phyloP scores from a whole-genome alignment of 2,113 vertebrate species.

The Pelvicachromis taeniatus region DNA sequence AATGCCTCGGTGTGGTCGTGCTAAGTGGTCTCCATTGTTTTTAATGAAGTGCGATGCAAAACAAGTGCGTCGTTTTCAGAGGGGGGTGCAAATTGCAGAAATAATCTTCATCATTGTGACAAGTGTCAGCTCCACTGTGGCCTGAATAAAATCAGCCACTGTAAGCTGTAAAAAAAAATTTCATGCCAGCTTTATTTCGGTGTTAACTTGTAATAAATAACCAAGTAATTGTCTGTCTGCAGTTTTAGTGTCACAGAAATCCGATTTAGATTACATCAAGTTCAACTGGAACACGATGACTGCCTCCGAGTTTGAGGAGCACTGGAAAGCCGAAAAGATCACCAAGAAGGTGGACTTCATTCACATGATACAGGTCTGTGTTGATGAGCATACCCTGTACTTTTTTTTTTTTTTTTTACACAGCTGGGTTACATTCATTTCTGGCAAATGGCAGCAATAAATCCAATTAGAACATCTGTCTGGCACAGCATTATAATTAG shows the following conservation, averaged over 20 bases:
- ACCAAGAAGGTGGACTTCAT: conserved; percentile 87
- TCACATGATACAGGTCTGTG: conserved; percentile 90
- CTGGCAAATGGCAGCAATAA: conserved; percentile 16
- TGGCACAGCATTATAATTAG: conserved; percentile 19
- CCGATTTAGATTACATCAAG: conserved; percentile 76
- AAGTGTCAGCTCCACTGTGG: not conserved
- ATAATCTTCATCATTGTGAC: not conserved
- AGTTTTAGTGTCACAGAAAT: conserved; percentile 80
- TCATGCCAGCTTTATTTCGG: not conserved
- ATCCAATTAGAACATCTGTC: conserved; percentile 39
- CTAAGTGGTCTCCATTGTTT: not conserved
- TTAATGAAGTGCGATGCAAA: not conserved
- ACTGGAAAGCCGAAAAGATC: conserved; percentile 72
- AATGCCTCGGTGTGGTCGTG: not conserved
- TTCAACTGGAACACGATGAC: conserved; percentile 89
- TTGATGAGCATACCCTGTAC: not conserved
- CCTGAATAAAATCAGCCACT: not conserved
- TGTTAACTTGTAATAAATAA: not conserved
- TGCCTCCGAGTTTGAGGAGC: conserved; percentile 81
- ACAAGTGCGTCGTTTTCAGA: not conserved
- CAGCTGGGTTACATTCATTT: conserved; percentile 29
- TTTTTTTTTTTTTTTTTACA: too few relatives aligned
- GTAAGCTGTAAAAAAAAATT: not conserved
- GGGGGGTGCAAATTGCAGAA: not conserved
- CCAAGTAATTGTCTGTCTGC: not conserved